phyloP scores from a whole-genome alignment of 2,113 vertebrate species.

The Cinclus mexicanus region DNA sequence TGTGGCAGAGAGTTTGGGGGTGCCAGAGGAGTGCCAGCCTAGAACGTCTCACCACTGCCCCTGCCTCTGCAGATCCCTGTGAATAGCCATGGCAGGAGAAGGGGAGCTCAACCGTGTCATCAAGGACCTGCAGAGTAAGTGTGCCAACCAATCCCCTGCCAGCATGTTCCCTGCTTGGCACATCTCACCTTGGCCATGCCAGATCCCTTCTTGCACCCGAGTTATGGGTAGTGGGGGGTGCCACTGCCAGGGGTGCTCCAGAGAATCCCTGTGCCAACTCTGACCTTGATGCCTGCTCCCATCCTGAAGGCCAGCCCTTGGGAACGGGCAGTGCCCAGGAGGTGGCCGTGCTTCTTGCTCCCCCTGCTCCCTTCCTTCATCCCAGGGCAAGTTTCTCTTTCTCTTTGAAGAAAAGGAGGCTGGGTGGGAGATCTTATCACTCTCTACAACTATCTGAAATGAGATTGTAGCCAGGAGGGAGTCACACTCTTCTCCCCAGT shows the following conservation, averaged over 20 bases:
- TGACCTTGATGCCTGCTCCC: background rate
- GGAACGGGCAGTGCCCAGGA: rapidly evolving
- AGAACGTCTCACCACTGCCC: background rate
- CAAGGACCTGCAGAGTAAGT: constrained; percentile 74
- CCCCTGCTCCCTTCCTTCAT: background rate
- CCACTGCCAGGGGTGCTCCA: background rate
- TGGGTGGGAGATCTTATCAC: background rate
- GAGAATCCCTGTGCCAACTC: background rate
- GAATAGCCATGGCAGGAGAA: constrained; percentile 53
- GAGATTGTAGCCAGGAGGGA: background rate
- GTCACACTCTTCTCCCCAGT: background rate
- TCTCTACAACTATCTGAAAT: background rate
- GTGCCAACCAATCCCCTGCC: background rate
- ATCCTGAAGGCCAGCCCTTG: background rate
- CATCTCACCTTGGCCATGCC: background rate
- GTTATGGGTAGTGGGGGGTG: rapidly evolving
- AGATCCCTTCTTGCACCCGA: background rate
- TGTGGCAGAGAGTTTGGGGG: background rate
- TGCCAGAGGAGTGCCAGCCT: background rate
- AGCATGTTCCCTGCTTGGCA: background rate
- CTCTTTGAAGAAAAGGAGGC: background rate
- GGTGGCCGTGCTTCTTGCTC: background rate
- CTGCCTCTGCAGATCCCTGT: background rate
- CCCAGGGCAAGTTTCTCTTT: background rate
- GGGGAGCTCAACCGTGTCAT: constrained; percentile 44